These are phyloP conservation scores for Exephanes ischioxanthus DNA, from an alignment of 2,888 invertebrate species.

Conservation along the genomic window DNA sequence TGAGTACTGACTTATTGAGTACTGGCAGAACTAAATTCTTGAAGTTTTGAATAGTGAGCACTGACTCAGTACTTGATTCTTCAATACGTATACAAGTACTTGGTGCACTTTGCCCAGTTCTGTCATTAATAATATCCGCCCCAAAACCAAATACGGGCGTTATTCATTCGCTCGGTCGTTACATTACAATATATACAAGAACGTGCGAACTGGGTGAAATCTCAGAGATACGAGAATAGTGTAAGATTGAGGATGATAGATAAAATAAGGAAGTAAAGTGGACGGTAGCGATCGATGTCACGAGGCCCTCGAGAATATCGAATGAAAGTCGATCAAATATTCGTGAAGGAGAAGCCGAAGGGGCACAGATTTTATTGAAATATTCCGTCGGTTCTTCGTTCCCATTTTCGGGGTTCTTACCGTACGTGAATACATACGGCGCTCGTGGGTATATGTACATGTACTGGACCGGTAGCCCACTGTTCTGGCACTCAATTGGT, in stretches of 20 bases:
- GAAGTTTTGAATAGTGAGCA: no score
- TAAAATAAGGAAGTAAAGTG: conserved; percentile 24
- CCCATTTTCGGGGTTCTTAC: conserved; percentile 48
- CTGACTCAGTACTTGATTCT: no score
- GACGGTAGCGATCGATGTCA: conserved; percentile 47
- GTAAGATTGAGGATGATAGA: conserved; percentile 31
- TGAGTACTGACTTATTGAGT: no score
- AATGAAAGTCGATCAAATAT: conserved; percentile 69
- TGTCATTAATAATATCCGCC: no score
- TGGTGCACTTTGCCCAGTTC: no score
- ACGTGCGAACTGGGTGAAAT: no score
- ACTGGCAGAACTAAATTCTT: no score
- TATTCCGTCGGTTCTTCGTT: conserved; percentile 56
- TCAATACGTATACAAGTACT: no score
- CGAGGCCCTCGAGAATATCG: conserved; percentile 68
- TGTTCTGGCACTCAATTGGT: conserved; percentile 57
- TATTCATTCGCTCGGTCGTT: no score
- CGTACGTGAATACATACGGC: conserved; percentile 20
- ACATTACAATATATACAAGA: no score
- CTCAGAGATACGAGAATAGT: neutral
- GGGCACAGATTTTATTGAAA: conserved; percentile 65
- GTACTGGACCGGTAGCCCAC: neutral
- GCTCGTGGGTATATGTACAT: neutral
- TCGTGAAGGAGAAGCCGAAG: conserved; percentile 11
- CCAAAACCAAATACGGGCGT: no score